Evolutionary conservation across 2,888 invertebrate species (phyloP).

Genomic region (Cantharis rustica): DNA sequence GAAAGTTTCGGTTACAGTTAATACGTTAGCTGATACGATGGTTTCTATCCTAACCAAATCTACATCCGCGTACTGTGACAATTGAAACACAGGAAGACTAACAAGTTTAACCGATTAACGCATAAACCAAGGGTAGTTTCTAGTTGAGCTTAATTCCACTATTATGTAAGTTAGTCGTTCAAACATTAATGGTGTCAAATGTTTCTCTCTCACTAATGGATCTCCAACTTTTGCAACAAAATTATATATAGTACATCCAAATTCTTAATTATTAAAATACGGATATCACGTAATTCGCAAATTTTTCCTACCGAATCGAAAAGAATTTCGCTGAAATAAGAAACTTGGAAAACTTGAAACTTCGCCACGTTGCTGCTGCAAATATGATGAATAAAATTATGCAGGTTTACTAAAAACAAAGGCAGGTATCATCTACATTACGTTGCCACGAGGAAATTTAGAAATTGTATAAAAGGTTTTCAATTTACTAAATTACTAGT

Average conservation of each 20-base stretch:
- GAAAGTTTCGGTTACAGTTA: background rate
- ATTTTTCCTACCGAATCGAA: background rate
- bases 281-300: background rate
- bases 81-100: background rate
- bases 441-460: background rate
- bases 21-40: background rate
- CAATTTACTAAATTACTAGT: slow-evolving; percentile 25
- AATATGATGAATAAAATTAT: background rate
- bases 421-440: background rate
- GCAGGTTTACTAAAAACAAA: background rate
- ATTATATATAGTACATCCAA: background rate
- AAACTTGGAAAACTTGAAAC: background rate
- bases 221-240: background rate
- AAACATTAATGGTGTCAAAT: background rate
- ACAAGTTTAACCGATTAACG: background rate
- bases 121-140: background rate
- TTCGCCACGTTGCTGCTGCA: background rate
- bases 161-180: background rate
- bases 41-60: background rate
- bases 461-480: slow-evolving; percentile 23
- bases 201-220: background rate
- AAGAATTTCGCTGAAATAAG: background rate
- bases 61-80: background rate
- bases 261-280: background rate
- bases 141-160: background rate